These are phyloP conservation scores for Chamaetylas fuelleborni DNA, from an alignment of 2,113 vertebrate genomes.

Conservation along the genomic window DNA sequence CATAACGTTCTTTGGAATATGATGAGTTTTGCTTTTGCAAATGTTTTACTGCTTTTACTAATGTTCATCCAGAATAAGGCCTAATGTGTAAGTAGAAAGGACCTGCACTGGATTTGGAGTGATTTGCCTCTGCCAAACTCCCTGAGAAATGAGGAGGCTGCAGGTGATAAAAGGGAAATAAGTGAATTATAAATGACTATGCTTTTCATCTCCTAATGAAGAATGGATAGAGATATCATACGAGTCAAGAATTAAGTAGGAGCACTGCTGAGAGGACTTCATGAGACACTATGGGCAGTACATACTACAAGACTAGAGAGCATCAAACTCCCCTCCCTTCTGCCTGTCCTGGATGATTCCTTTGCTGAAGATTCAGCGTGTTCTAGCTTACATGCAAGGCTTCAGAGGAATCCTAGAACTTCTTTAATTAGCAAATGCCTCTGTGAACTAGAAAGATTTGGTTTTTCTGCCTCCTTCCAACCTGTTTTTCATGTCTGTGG, in stretches of 20 bases:
- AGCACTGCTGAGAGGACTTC: background rate
- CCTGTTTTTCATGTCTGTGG: background rate
- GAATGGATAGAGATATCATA: background rate
- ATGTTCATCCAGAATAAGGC: background rate
- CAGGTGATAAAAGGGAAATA: background rate
- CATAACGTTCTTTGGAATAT: background rate
- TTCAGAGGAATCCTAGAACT: background rate
- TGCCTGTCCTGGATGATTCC: background rate
- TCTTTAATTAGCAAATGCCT: background rate
- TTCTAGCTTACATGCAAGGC: background rate
- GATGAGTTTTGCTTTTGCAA: background rate
- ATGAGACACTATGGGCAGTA: background rate
- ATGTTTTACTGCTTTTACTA: background rate
- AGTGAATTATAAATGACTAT: background rate
- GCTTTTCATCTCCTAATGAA: background rate
- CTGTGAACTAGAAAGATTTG: background rate
- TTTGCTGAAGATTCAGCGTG: background rate
- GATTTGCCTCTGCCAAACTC: background rate
- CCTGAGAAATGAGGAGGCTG: background rate
- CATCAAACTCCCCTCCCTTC: background rate
- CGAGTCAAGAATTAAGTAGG: background rate
- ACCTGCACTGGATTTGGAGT: background rate
- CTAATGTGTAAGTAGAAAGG: background rate
- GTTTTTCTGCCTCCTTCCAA: background rate
- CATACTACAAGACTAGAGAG: background rate